Evolutionary conservation across 2,797 vertebrate genomes (phyloP), one percentile per base, ranked within the genome.

Genomic region (Sebastes cheni): DNA sequence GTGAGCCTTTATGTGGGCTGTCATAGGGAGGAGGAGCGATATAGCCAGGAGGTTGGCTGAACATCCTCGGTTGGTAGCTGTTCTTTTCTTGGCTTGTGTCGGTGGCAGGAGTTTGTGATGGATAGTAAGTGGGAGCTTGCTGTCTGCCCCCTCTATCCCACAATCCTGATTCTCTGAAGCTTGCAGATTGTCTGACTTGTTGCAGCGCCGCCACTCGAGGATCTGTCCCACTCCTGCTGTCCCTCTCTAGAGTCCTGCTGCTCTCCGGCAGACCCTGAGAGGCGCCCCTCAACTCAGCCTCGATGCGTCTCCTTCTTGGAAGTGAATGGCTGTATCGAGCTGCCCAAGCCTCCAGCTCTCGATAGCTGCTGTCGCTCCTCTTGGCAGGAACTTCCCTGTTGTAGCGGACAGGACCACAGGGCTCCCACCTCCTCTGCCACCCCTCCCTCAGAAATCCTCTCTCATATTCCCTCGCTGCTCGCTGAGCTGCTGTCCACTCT

Each of bases 1-100:
- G 73, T 65, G 81, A 78, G 73, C 62, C 73, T 75, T 87, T 91
- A 25, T 91, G 91, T 67, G 86, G 86, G 64, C 83, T 84, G 65
- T 84, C 83, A 71, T 96, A 96, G 6, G 95, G 92, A 67, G 96
- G 96, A 71, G 96, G 96, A 22, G 92, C 91, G 4, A 91, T 91
- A 56, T 96, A 96, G 16, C 89, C 91, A 42, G 96, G 96, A 20
- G 95, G 95, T 55, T 93, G 92, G 71, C 88, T 93, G 32, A 92
- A 93, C 64, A 81, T 60, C 70, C 79, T 91, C 27, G 78, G 89
- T 34, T 92, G 92, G 77, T 89, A 87, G 23, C 67, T 10, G 2
- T 55, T 61, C 75, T 88, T 89, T 72, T 89, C 92, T 72, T 80
- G 81, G 36, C 78, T 79, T 32, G 62, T 46, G 27, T 90, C 64